Evolutionary conservation across 2,888 invertebrate genomes (phyloP), one percentile per base, ranked within the genome.

Genomic region (Torymus aiolomorphi): DNA sequence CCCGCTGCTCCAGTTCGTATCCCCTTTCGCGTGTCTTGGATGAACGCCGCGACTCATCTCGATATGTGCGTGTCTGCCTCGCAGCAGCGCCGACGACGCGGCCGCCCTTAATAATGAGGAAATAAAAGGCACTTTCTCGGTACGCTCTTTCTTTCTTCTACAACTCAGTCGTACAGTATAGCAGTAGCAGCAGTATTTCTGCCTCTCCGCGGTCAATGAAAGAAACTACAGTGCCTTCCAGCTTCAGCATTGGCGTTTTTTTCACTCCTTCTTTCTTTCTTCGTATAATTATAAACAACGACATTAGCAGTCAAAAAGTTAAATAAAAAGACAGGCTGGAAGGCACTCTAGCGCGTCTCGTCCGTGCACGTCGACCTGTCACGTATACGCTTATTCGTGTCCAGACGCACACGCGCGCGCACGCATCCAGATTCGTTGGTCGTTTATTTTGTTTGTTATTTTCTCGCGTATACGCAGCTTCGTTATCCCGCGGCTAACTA

Each of bases 91-190:
- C 62, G 74, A 51, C 74, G 78, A 73, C 67, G 42, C 78, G 72
- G 20, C 56, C 62, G 31, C 61, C 62, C 18, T 24, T 18, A 51
- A 42, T 8, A 49, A 54, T 49, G 52, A 75, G 52, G 76, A 81
- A 16, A 61, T 62, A 66, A 80, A 82, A 83, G 82, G 76, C 82
- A 82, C 82, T 80, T 78, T 82, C 63, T 81, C 78, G 78, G 52
- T 71, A 16, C 59, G 5, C 18, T 51, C 42, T 5, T 4, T 31
- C 18, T 18, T 56, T 56, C 18, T 18, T 57, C 57, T n/a, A 16
- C 18, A 18, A 18, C 12, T 18, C n/a, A 11, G 16, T n/a, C 11
- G 18, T 2, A 18, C 8, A 18, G n/a, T 2, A 4, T 10, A 57
- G 31, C 31, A 31, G 31, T 3, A 31, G 31, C 31, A 31, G 31